Percentiles rank a stretch among this genome's conserved stretches.
These are phyloP conservation scores for Okamejei kenojei DNA, from an alignment of 2,797 vertebrate genomes.

Conservation along the genomic window DNA sequence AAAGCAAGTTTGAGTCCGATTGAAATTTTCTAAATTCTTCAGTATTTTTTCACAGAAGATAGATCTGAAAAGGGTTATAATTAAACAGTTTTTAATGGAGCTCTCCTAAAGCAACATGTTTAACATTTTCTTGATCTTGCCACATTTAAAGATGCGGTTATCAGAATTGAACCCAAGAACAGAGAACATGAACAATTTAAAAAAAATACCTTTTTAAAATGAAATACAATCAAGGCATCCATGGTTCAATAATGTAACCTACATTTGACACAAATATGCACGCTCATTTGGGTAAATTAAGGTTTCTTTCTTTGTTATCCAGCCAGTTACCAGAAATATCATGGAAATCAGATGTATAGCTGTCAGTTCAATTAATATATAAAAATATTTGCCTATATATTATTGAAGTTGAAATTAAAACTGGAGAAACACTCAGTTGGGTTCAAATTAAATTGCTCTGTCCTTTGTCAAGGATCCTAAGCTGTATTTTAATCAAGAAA, in stretches of 20 bases:
- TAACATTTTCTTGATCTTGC: neutral
- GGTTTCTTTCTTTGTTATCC: neutral
- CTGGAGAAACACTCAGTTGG: neutral
- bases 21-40: neutral
- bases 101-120: neutral
- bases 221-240: no score
- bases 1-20: neutral
- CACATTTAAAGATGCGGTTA: neutral
- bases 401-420: neutral
- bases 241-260: neutral
- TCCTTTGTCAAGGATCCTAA: neutral
- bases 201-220: neutral
- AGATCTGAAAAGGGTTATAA: neutral
- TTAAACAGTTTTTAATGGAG: neutral
- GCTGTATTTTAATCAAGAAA: neutral
- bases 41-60: no score
- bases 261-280: neutral
- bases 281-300: neutral
- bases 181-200: neutral
- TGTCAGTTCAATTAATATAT: neutral
- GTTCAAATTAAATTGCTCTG: neutral
- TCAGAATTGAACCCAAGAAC: neutral
- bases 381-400: neutral
- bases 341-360: no score
- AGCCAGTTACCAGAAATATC: neutral